phyloP scores from a whole-genome alignment of 2,797 vertebrate genomes.

The Acrossocheilus fasciatus region DNA sequence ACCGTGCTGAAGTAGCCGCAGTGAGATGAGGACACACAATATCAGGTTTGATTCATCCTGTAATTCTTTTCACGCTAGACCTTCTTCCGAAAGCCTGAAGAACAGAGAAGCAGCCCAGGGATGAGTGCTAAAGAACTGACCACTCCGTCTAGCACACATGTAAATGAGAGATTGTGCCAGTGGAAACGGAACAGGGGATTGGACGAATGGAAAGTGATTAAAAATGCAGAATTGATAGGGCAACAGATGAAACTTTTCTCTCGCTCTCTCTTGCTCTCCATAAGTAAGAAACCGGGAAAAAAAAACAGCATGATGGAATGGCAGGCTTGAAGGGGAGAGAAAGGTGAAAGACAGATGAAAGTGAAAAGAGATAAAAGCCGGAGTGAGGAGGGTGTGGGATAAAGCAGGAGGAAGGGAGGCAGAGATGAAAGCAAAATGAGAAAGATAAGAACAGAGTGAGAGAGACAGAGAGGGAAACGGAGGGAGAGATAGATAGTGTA shows the following conservation, averaged over 20 bases:
- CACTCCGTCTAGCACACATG: constrained; percentile 70
- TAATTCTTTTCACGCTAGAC: not conserved
- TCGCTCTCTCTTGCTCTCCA: constrained; percentile 74
- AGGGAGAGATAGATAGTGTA: constrained; percentile 88
- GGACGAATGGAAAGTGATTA: constrained; percentile 81
- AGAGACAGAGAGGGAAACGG: constrained; percentile 85
- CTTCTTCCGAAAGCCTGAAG: constrained; percentile 12
- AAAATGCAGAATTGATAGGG: constrained; percentile 84
- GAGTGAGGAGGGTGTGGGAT: constrained; percentile 87
- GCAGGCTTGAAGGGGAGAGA: constrained; percentile 88
- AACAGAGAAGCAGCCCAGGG: constrained; percentile 28
- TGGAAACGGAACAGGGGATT: constrained; percentile 69
- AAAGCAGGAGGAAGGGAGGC: constrained; percentile 87
- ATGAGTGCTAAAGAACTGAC: constrained; percentile 40
- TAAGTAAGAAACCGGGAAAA: constrained; percentile 79
- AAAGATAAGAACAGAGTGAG: constrained; percentile 90
- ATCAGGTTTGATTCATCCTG: constrained; percentile 16
- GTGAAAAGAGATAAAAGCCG: constrained; percentile 87
- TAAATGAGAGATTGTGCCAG: constrained; percentile 58
- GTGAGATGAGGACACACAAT: constrained; percentile 17
- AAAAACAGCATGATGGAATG: constrained; percentile 84
- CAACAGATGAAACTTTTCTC: constrained; percentile 81
- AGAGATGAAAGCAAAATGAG: constrained; percentile 90
- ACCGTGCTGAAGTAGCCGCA: not conserved
- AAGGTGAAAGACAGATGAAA: constrained; percentile 91